Conservation (phyloP, 2,888 invertebrate genomes). For the Bugula neritina region DNA sequence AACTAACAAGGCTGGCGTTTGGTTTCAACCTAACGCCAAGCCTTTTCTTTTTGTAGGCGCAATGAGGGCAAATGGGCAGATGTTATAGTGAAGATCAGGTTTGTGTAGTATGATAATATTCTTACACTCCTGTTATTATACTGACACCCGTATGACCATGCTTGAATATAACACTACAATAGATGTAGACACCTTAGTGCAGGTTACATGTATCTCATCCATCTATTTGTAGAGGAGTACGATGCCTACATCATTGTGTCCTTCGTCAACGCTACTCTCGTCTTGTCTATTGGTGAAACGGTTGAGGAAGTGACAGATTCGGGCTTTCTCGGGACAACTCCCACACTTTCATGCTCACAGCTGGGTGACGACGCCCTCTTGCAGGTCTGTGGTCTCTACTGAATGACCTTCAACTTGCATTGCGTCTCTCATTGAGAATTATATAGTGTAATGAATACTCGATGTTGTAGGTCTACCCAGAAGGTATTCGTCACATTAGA, state of each 20-base stretch:
- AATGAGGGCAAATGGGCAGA: not conserved
- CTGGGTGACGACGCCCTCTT: slow-evolving; percentile 95
- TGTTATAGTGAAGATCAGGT: not conserved
- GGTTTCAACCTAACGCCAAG: slow-evolving; percentile 21
- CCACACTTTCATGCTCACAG: slow-evolving; percentile 94
- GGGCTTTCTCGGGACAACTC: slow-evolving; percentile 95
- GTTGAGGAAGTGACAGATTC: slow-evolving; percentile 99
- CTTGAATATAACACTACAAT: too few species aligned
- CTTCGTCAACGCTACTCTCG: slow-evolving; percentile 95
- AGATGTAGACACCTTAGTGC: too few species aligned
- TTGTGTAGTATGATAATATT: slow-evolving; percentile 1
- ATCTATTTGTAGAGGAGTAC: slow-evolving; percentile 72
- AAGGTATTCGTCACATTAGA: slow-evolving; percentile 95
- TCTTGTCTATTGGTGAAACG: slow-evolving; percentile 97
- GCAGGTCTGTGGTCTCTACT: slow-evolving; percentile 67
- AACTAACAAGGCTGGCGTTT: slow-evolving; percentile 25
- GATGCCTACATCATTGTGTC: slow-evolving; percentile 99
- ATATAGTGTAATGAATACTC: too few species aligned
- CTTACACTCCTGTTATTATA: too few species aligned
- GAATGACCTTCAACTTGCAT: too few species aligned
- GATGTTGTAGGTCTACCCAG: slow-evolving; percentile 76
- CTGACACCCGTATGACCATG: too few species aligned
- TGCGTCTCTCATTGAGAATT: too few species aligned
- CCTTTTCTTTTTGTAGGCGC: slow-evolving; percentile 24
- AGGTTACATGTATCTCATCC: not conserved